Percentiles rank a stretch among this genome's conserved stretches.
Evolutionary conservation across 2,797 vertebrate genomes (phyloP).

Genomic region (Epinephelus malabaricus): DNA sequence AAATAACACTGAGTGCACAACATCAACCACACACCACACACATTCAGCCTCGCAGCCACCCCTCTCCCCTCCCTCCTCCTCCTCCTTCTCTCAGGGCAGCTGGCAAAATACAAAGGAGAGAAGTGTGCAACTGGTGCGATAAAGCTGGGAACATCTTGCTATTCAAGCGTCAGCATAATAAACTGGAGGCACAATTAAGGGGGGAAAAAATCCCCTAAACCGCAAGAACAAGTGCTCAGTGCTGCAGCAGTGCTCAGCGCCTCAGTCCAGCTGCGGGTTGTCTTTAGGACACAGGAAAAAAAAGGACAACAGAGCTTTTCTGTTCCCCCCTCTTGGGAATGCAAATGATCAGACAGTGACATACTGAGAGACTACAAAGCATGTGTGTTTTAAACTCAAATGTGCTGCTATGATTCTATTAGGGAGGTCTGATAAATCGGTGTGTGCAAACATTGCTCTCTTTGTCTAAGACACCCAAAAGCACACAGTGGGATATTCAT

Average conservation of each 20-base stretch:
- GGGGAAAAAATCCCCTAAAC: conserved; percentile 44
- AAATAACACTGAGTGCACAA: conserved; percentile 42
- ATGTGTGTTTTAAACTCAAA: conserved; percentile 72
- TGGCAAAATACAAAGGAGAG: conserved; percentile 87
- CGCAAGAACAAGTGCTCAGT: conserved; percentile 69
- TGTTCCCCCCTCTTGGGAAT: conserved; percentile 62
- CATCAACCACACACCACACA: conserved; percentile 49
- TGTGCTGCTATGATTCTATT: conserved; percentile 60
- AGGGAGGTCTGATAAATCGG: conserved; percentile 51
- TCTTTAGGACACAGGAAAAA: conserved; percentile 62
- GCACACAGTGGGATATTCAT: conserved; percentile 62
- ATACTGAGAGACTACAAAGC: conserved; percentile 57
- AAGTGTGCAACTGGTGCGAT: conserved; percentile 88
- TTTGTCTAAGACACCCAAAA: conserved; percentile 67
- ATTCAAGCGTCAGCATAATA: conserved; percentile 83
- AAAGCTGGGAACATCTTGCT: conserved; percentile 86
- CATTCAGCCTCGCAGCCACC: conserved; percentile 38
- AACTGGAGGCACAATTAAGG: conserved; percentile 79
- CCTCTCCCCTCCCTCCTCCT: conserved; percentile 15
- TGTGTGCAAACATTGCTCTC: conserved; percentile 63
- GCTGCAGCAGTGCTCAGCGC: conserved; percentile 55
- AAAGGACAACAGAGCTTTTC: conserved; percentile 72
- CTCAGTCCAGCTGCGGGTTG: conserved; percentile 74
- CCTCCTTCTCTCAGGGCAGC: conserved; percentile 79
- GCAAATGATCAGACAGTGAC: conserved; percentile 78